Evolutionary conservation across 35 echinoderm and acorn worm genomes (phyloP).

Genomic region (Ophiothrix spiculata): DNA sequence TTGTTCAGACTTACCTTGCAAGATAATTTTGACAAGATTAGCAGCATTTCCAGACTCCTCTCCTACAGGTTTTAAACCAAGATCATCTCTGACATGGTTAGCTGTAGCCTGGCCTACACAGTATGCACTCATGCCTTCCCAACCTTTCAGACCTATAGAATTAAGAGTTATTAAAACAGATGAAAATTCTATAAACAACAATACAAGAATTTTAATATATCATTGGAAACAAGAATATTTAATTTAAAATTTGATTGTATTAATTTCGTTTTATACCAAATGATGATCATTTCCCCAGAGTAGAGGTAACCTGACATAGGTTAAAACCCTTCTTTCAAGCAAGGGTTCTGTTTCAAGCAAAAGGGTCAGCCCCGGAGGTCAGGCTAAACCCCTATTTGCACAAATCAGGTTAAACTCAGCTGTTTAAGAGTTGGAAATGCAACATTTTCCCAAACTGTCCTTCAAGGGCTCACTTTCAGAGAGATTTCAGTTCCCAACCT

Average conservation of each 20-base stretch:
- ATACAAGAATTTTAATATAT: background rate
- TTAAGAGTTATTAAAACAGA: background rate
- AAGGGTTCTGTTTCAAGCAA: too few relatives aligned
- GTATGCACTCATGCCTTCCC: slow-evolving; percentile 65
- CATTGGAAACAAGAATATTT: background rate
- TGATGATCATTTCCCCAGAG: background rate
- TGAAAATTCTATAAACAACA: slow-evolving; percentile 55
- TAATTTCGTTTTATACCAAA: background rate
- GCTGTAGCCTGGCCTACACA: slow-evolving; percentile 71
- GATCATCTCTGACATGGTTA: slow-evolving; percentile 24
- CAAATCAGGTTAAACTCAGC: too few relatives aligned
- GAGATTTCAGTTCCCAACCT: too few relatives aligned
- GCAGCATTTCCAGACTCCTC: slow-evolving; percentile 83
- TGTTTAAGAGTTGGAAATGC: too few relatives aligned
- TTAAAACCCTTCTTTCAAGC: too few relatives aligned
- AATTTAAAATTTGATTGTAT: background rate
- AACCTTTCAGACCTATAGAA: background rate
- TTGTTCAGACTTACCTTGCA: slow-evolving; percentile 71
- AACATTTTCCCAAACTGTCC: too few relatives aligned
- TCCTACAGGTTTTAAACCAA: slow-evolving; percentile 71
- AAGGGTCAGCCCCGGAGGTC: too few relatives aligned
- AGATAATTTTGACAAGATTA: slow-evolving; percentile 80
- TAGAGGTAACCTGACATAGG: background rate
- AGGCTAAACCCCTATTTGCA: too few relatives aligned
- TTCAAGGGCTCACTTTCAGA: too few relatives aligned